Evolutionary conservation across 2,797 vertebrate genomes (phyloP), one percentile per base, ranked within the genome.

Genomic region (Pygocentrus nattereri): DNA sequence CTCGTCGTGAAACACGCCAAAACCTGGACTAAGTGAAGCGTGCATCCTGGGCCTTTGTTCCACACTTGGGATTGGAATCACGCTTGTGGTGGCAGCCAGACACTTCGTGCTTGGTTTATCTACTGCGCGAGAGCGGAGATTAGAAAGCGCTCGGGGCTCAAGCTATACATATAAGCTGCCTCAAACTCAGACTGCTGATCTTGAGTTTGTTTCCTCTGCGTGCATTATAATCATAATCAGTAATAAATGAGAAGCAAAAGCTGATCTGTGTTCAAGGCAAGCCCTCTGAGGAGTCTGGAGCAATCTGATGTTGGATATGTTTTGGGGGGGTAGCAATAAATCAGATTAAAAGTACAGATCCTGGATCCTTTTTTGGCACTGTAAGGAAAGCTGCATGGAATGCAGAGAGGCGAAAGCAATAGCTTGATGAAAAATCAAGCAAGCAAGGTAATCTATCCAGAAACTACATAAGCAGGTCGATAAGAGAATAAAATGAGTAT

Each of bases 41-140:
- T 27, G 58, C n/a, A 59, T 59, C 58, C 58, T 16, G 27, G 56
- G 59, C 59, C 25, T 62, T 62, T 62, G 59, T 62, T 62, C 59
- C 59, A 62, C 59, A 62, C 59, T 62, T 62, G 59, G 59, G 59
- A 62, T 62, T 62, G 27, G 27, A 16, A 62, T 62, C 59, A 62
- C 25, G 59, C 59, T 30, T 16, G 59, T 62, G 59, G 27, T 23
- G 12, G 59, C 59, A 62, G 59, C 59, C 59, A 62, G 59, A 62
- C 27, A 25, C 11, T 62, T 31, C 59, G 13, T 25, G 30, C 67
- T 27, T 12, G 44, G 67, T 49, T 70, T 25, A 70, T 70, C 41
- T 49, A 27, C n/a, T 19, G 59, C 27, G 13, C 4, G 12, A 27
- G 67, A 23, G 49, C n/a, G 7, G 67, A 70, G n/a, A 23, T 70